These are phyloP conservation scores for Ibidorhyncha struthersii DNA, from an alignment of 2,113 vertebrate species.

Conservation along the genomic window DNA sequence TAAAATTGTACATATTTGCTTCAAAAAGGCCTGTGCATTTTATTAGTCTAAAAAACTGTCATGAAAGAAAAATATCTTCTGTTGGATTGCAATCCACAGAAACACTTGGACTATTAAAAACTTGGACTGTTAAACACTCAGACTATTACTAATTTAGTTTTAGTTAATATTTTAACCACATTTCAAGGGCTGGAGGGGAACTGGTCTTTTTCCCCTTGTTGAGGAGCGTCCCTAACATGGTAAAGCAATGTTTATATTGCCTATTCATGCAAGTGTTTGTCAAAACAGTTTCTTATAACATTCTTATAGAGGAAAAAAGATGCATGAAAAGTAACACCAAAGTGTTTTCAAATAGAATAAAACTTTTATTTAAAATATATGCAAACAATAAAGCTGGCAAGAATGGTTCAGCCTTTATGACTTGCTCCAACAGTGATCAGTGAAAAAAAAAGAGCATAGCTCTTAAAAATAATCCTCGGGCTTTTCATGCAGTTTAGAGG, in stretches of 20 bases:
- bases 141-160: not conserved
- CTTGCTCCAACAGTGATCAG: slow-evolving; percentile 27
- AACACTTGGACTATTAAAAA: not conserved
- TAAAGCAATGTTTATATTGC: not conserved
- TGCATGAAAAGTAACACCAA: not conserved
- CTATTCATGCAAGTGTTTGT: not conserved
- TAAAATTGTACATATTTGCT: not conserved
- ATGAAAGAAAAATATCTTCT: not conserved
- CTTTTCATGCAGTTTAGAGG: slow-evolving; percentile 48
- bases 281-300: not conserved
- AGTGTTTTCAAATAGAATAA: slow-evolving; percentile 2
- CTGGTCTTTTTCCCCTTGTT: not conserved
- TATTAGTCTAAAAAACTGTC: not conserved
- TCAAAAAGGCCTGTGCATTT: not conserved
- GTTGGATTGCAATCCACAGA: not conserved
- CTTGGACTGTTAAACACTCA: not conserved
- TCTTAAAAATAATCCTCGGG: slow-evolving; percentile 56
- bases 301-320: not conserved
- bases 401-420: slow-evolving; percentile 21
- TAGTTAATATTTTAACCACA: not conserved
- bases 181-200: not conserved
- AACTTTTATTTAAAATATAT: slow-evolving; percentile 28
- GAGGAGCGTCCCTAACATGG: not conserved
- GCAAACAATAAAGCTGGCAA: slow-evolving; percentile 19
- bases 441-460: slow-evolving; percentile 24